Evolutionary conservation across 2,797 vertebrate genomes (phyloP).

Genomic region (Sylvilagus floridanus): DNA sequence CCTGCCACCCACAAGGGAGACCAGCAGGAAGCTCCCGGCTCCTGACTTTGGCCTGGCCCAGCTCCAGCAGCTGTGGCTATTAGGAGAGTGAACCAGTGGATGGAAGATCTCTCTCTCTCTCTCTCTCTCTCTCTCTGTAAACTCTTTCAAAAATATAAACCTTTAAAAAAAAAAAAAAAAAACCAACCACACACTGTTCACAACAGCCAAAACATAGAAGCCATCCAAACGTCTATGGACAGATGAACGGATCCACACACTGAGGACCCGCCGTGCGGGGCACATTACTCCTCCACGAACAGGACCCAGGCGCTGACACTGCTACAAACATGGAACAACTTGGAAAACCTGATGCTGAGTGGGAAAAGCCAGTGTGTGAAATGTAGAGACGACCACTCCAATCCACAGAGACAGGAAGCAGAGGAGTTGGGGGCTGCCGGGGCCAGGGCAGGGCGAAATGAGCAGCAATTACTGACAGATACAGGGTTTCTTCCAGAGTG

Average conservation of each 20-base stretch:
- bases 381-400: not conserved
- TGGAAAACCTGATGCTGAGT: not conserved
- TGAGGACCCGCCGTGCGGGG: not conserved
- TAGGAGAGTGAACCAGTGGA: no score
- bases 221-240: not conserved
- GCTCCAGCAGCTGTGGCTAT: no score
- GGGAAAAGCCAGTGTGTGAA: not conserved
- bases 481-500: not conserved
- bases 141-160: no score
- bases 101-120: no score
- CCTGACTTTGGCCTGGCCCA: no score
- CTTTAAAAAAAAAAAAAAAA: no score
- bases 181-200: not conserved
- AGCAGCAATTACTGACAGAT: not conserved
- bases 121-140: no score
- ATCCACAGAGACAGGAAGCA: not conserved
- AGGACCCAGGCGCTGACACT: not conserved
- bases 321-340: not conserved
- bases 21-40: no score
- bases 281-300: not conserved
- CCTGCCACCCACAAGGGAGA: no score
- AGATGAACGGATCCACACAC: not conserved
- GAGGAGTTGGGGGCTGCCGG: not conserved
- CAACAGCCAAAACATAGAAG: not conserved
- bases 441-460: not conserved